These are phyloP conservation scores for Aporophyla nigra DNA, from an alignment of 2,888 invertebrate genomes.

Conservation along the genomic window DNA sequence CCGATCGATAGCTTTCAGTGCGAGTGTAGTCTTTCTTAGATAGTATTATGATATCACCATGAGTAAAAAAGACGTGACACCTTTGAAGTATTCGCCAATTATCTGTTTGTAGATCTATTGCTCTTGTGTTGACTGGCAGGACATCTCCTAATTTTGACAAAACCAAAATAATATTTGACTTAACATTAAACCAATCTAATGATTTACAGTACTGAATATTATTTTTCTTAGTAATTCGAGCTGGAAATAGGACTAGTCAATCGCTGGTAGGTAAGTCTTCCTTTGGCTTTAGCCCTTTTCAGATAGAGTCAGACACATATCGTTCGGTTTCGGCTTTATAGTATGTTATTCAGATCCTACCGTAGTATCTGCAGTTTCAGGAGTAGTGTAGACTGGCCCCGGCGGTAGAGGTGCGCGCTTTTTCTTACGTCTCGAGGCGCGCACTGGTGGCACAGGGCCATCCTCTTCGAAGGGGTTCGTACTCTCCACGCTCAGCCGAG, in stretches of 20 bases:
- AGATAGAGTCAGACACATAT: not conserved
- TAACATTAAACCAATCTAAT: not conserved
- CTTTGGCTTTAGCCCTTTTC: conserved; percentile 2
- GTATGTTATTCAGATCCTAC: conserved; percentile 65
- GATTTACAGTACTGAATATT: not conserved
- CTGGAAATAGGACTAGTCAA: not conserved
- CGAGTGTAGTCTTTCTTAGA: conserved; percentile 29
- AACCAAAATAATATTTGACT: conserved; percentile 42
- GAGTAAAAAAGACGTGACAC: conserved; percentile 18
- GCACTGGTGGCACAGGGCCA: conserved; percentile 86
- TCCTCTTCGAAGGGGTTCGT: conserved; percentile 92
- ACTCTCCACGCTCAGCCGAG: conserved; percentile 90
- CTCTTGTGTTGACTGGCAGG: conserved; percentile 50
- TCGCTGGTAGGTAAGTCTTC: not conserved
- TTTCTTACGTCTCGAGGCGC: conserved; percentile 92
- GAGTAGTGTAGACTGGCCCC: conserved; percentile 60
- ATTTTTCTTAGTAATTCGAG: not conserved
- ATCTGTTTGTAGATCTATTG: conserved; percentile 52
- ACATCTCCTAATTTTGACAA: conserved; percentile 58
- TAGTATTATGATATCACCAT: conserved; percentile 19
- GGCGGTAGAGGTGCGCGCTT: conserved; percentile 91
- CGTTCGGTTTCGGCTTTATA: not conserved
- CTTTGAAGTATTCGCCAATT: conserved; percentile 57
- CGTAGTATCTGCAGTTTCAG: conserved; percentile 77
- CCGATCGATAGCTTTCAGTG: conserved; percentile 52